Base-by-base conservation (phyloP, 2,797 vertebrate genomes). In the Prionace glauca region DNA sequence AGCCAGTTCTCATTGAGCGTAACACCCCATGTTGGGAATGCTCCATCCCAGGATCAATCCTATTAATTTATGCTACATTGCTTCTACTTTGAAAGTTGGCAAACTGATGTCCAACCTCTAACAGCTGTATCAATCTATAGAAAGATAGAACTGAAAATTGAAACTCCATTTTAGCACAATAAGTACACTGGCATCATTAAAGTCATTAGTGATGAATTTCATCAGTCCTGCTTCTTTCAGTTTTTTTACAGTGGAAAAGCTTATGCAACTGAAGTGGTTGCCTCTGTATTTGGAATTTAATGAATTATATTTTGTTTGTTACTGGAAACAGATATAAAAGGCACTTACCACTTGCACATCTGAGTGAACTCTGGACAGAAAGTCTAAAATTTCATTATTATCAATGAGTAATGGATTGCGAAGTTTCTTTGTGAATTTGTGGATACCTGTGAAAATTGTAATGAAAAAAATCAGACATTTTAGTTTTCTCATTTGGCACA, bases 381-480 rank as follows among this genome's bases (percentile, higher is more conserved):
- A 99, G 97, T 99, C 99, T 95, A 99, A 98, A 96, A 99, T 97
- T 97, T 99, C 99, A 0, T 99, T 99, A 98, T 99, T 99, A 96
- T 99, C 99, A 96, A 99, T 99, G 96, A 98, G 98, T 97, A 99
- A 99, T 0, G 99, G 99, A 97, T 98, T 98, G 96, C 99, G 98
- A 96, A 99, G 98, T 97, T 99, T 99, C 98, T 99, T 99, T 96
- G 99, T 99, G 97, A 99, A 99, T 98, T 99, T 99, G 97, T 99
- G 99, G 96, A 99, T 98, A 95, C 99, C 99, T 99, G 96, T 92
- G 97, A 97, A 79, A 50, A 92, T 36, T 94, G 50, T 94, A 69
- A 95, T 71, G 77, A 95, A 95, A 94, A 41, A 95, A 94, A 95
- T 79, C 81, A 94, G 81, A 95, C 95, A 77, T 96, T 72, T 95